These are phyloP conservation scores for Platalea minor DNA, from an alignment of 2,797 vertebrate genomes.

Conservation along the genomic window DNA sequence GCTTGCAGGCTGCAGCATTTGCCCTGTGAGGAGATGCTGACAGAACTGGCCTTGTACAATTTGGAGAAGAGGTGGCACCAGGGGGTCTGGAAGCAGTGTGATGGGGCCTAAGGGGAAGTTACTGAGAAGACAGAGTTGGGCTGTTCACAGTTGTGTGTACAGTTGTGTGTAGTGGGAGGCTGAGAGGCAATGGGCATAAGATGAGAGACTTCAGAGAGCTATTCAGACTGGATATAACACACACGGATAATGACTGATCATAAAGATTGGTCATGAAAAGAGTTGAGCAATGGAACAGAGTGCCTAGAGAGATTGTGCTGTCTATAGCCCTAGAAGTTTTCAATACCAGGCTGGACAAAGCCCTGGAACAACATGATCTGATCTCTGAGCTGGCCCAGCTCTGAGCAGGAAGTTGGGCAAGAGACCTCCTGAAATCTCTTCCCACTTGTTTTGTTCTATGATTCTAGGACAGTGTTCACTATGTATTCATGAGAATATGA, in stretches of 20 bases:
- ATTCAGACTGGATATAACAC: background rate
- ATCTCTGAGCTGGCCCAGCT: background rate
- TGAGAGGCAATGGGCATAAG: background rate
- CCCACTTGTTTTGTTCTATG: background rate
- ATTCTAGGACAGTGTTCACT: background rate
- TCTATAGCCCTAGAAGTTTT: background rate
- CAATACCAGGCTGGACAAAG: background rate
- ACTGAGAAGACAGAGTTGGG: fast-evolving
- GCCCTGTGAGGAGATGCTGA: background rate
- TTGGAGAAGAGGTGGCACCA: background rate
- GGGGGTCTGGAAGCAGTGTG: background rate
- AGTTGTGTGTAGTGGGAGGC: background rate
- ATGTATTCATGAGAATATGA: background rate
- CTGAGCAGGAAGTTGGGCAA: background rate
- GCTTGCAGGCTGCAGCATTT: background rate
- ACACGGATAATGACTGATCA: background rate
- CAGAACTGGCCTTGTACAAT: background rate
- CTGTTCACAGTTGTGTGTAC: background rate
- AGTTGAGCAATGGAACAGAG: background rate
- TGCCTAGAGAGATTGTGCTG: background rate
- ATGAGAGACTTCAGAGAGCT: background rate
- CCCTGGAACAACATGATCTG: background rate
- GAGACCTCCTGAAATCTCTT: background rate
- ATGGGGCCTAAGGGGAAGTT: no score
- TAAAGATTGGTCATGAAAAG: background rate